A percentile compares a stretch with the other conserved stretches of the same genome.
phyloP scores from a whole-genome alignment of 2,113 vertebrate genomes.

The Catharus bicknelli region DNA sequence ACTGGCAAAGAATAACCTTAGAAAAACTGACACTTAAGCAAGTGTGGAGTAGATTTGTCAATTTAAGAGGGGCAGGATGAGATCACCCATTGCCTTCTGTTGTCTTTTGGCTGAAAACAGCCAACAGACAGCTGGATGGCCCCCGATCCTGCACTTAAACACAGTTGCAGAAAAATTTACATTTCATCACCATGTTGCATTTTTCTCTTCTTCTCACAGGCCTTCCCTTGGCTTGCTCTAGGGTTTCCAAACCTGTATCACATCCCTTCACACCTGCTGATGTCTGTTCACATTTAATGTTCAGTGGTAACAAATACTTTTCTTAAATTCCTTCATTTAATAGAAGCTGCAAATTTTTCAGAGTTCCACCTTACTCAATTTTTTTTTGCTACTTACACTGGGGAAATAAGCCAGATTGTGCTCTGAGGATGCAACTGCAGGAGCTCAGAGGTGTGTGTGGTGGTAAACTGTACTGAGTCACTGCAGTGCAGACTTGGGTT shows the following conservation, averaged over 20 bases:
- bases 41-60: not conserved
- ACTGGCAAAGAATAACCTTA: not conserved
- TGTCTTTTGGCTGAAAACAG: not conserved
- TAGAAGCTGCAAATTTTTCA: not conserved
- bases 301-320: not conserved
- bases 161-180: not conserved
- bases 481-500: not conserved
- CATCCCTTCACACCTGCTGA: constrained; percentile 24
- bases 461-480: not conserved
- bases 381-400: not conserved
- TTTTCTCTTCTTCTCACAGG: constrained; percentile 8
- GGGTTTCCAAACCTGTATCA: not conserved
- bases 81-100: constrained; percentile 22
- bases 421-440: not conserved
- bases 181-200: constrained; percentile 27
- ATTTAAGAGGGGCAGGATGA: constrained; percentile 37
- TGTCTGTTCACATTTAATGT: not conserved
- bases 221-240: not conserved
- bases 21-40: constrained; percentile 19
- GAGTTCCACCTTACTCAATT: not conserved
- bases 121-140: not conserved
- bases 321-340: not conserved
- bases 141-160: not conserved
- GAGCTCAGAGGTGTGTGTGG: not conserved
- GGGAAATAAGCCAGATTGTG: not conserved